These are phyloP conservation scores for Drosophila lowei DNA, from an alignment of 1,140 invertebrate species.

Conservation along the genomic window DNA sequence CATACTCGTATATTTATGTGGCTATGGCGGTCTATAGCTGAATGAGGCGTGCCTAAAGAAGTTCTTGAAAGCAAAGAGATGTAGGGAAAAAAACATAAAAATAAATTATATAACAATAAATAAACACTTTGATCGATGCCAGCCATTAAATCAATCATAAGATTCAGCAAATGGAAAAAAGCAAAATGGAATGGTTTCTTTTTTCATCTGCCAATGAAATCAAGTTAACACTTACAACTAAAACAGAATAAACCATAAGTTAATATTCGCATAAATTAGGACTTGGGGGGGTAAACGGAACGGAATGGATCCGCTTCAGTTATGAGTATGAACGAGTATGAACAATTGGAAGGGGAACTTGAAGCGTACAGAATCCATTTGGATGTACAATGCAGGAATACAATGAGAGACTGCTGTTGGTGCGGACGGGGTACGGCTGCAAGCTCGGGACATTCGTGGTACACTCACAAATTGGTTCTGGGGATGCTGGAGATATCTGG, in stretches of 20 bases:
- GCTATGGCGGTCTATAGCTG: conserved; percentile 17
- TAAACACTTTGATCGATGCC: conserved; percentile 18
- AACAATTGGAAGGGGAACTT: conserved; percentile 46
- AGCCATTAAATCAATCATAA: neutral
- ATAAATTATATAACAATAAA: conserved; percentile 3
- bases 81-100: neutral
- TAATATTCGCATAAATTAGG: conserved; percentile 29
- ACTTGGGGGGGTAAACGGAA: neutral
- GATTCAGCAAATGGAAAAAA: conserved; percentile 44
- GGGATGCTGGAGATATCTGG: neutral
- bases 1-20: conserved; percentile 18
- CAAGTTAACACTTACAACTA: conserved; percentile 59
- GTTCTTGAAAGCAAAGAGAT: conserved; percentile 7
- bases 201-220: conserved; percentile 31
- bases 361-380: conserved; percentile 17
- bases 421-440: neutral
- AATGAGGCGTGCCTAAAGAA: conserved; percentile 8
- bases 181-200: conserved; percentile 51
- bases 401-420: conserved; percentile 4
- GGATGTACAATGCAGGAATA: conserved; percentile 16
- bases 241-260: conserved; percentile 23
- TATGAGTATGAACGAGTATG: conserved; percentile 38
- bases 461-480: conserved; percentile 42
- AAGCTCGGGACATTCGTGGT: conserved; percentile 4
- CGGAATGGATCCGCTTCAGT: conserved; percentile 21